Evolutionary conservation across 1,140 invertebrate genomes (phyloP).

Genomic region (Pristionchus pacificus): DNA sequence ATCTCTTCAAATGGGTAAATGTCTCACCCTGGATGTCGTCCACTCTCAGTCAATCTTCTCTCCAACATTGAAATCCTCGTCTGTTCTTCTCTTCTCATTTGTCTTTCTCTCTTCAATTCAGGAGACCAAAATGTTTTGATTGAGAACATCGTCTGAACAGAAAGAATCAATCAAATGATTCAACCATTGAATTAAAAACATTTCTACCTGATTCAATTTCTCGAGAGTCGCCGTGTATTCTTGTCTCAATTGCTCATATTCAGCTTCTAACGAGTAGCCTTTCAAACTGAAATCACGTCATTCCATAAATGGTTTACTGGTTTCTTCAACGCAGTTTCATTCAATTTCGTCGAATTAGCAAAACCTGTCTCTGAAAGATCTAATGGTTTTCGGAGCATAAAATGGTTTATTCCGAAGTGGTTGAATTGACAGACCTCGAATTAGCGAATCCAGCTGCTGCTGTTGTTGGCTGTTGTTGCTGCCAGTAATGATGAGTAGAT

Average conservation of each 20-base stretch:
- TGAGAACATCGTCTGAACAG: conserved; percentile 87
- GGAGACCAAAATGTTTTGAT: conserved; percentile 99
- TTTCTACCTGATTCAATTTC: neutral
- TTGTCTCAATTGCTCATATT: neutral
- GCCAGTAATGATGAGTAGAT: neutral
- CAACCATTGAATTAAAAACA: too few species aligned
- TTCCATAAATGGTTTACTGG: too few species aligned
- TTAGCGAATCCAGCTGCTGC: too few species aligned
- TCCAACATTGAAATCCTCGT: conserved; percentile 24
- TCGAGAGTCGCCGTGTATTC: neutral
- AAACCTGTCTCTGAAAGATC: too few species aligned
- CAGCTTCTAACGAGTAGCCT: neutral
- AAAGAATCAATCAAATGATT: too few species aligned
- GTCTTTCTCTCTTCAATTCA: conserved; percentile 93
- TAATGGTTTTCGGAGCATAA: too few species aligned
- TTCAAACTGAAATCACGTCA: neutral
- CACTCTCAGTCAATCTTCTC: conserved; percentile 17
- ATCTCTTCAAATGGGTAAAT: neutral
- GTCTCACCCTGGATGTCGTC: conserved; percentile 2
- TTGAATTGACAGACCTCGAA: too few species aligned
- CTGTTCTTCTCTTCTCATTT: conserved; percentile 91
- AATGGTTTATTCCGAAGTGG: too few species aligned
- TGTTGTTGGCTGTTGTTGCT: neutral
- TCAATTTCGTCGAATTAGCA: too few species aligned
- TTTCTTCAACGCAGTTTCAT: too few species aligned